Percentiles rank a stretch among this genome's conserved stretches.
phyloP scores from a whole-genome alignment of 2,113 vertebrate genomes.

The Ptilorrhoa leucosticta region DNA sequence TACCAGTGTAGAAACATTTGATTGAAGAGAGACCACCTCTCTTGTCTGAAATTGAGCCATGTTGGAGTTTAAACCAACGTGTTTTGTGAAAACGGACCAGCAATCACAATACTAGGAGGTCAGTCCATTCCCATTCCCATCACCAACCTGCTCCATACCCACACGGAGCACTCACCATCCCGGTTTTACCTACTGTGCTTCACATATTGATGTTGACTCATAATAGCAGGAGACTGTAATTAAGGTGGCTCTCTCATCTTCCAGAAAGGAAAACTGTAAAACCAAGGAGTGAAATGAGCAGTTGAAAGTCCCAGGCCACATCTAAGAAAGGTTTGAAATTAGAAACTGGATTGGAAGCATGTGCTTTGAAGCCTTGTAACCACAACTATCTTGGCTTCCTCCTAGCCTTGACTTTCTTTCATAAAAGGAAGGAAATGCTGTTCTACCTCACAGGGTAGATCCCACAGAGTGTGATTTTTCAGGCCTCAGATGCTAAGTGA shows the following conservation, averaged over 20 bases:
- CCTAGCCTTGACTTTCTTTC: not conserved
- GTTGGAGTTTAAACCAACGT: not conserved
- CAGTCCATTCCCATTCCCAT: not conserved
- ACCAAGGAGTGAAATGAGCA: conserved; percentile 5
- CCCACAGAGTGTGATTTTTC: not conserved
- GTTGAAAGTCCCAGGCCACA: conserved; percentile 23
- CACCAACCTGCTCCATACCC: not conserved
- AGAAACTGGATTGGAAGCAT: conserved; percentile 18
- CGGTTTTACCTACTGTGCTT: not conserved
- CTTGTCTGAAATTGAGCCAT: not conserved
- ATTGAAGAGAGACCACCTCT: not conserved
- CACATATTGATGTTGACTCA: not conserved
- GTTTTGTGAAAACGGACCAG: not conserved
- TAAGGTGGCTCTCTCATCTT: conserved; percentile 14
- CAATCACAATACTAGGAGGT: not conserved
- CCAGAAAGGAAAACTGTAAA: conserved; percentile 19
- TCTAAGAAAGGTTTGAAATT: conserved; percentile 33
- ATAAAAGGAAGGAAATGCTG: not conserved
- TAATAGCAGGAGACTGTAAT: not conserved
- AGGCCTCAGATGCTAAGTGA: not conserved
- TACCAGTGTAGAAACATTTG: not conserved
- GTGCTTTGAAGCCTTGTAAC: conserved; percentile 36
- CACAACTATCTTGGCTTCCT: not conserved
- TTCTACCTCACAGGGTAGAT: not conserved
- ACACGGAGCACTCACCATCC: not conserved